Evolutionary conservation across 2,113 vertebrate genomes (phyloP).

Genomic region (Limanda limanda): DNA sequence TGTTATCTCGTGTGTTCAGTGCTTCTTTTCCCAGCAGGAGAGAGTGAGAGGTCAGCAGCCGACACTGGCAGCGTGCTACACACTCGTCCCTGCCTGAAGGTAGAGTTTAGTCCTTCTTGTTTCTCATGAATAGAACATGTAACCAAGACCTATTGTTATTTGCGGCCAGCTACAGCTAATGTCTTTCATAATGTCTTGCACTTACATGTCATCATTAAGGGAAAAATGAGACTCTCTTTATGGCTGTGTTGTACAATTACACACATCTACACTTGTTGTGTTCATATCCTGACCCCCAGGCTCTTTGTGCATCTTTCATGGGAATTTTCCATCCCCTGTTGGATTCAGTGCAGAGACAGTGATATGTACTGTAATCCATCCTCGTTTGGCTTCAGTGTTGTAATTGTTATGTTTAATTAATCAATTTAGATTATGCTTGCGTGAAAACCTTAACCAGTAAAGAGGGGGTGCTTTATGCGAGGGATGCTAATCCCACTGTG

Average conservation of each 20-base stretch:
- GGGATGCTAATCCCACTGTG: constrained; percentile 40
- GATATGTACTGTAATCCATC: neutral
- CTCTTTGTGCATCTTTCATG: constrained; percentile 43
- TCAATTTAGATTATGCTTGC: constrained; percentile 42
- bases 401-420: constrained; percentile 60
- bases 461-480: constrained; percentile 39
- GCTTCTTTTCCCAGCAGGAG: constrained; percentile 44
- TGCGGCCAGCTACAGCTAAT: constrained; percentile 2
- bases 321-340: constrained; percentile 7
- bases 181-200: constrained; percentile 24
- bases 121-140: constrained; percentile 24
- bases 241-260: constrained; percentile 26
- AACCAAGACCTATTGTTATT: constrained; percentile 21
- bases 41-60: constrained; percentile 19
- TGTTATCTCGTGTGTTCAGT: constrained; percentile 74
- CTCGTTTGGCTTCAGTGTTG: constrained; percentile 23
- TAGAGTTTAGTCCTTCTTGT: constrained; percentile 21
- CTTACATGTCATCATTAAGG: constrained; percentile 25
- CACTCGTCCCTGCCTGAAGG: constrained; percentile 29
- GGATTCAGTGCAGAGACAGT: constrained; percentile 15
- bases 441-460: constrained; percentile 50
- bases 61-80: constrained; percentile 14
- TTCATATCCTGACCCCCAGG: constrained; percentile 33
- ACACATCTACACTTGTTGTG: constrained; percentile 29
- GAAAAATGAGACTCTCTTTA: neutral